Base-by-base conservation (phyloP, 2,113 vertebrate species). In the Scytalopus superciliaris region DNA sequence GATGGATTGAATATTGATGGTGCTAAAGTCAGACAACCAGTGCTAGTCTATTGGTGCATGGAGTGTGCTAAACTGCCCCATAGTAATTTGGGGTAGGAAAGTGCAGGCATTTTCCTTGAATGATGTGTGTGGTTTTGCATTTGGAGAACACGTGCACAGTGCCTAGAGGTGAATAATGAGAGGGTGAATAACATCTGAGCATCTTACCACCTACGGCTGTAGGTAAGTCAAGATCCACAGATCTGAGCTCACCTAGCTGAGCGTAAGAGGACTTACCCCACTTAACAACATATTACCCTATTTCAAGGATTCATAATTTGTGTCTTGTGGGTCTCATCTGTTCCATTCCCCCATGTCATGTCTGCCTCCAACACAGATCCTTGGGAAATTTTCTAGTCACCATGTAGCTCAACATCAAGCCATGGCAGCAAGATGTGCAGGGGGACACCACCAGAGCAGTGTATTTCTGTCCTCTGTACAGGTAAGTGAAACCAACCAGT, bases 361-460 rank as follows among this genome's bases (percentile, higher is more conserved):
- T 35, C 42, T 77, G 25, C 13, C 21, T 69, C 25, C 33, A 39
- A 22, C 12, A 80, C 6, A 37, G 79, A 76, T 45, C 45, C n/a
- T 35, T 40, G 7, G 39, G 19, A 73, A 56, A 49, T 10, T 9
- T 59, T 81, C 67, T 9, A 40, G 27, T 44, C 31, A 17, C 6
- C 8, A 8, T 7, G 7, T 9, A 77, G 45, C 37, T 81, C 64
- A 67, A 23, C 66, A 78, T 40, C 21, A 52, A 72, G 10, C 6
- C 47, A 28, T 2, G 7, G 69, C 35, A 91, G 25, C 47, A 92
- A 47, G 27, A 39, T 18, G 37, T 30, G 9, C 13, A 30, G 53
- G 18, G 22, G 7, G 5, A 50, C 50, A 50, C 39, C 19, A 75
- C 2, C 0, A 0, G 7, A 84, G 33, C 13, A 49, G 35, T 5